Evolutionary conservation across 2,888 invertebrate genomes (phyloP).

Genomic region (Polia nebulosa): DNA sequence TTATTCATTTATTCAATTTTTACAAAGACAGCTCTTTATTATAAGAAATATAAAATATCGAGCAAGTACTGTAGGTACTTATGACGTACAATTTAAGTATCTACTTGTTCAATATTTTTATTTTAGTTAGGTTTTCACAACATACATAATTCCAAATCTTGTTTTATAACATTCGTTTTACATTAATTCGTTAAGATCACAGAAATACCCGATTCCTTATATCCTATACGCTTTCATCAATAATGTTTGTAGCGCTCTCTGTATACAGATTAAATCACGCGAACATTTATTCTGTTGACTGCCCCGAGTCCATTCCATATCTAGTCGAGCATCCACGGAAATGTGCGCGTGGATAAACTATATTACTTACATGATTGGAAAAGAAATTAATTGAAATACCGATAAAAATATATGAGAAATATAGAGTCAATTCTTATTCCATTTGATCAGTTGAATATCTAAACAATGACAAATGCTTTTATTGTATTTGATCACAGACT

Average conservation of each 20-base stretch:
- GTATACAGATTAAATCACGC: constrained; percentile 34
- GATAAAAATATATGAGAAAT: constrained; percentile 8
- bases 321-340: constrained; percentile 26
- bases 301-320: background rate
- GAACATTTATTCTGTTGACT: constrained; percentile 24
- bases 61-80: too few relatives aligned
- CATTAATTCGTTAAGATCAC: too few relatives aligned
- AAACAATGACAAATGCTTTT: too few relatives aligned
- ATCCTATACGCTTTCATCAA: too few relatives aligned
- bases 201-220: too few relatives aligned
- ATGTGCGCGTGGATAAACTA: constrained; percentile 44
- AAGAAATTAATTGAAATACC: constrained; percentile 14
- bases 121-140: too few relatives aligned
- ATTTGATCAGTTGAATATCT: constrained; percentile 1
- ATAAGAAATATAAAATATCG: too few relatives aligned
- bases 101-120: too few relatives aligned
- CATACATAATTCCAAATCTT: background rate
- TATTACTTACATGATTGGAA: background rate
- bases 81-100: too few relatives aligned
- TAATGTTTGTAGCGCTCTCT: constrained; percentile 11
- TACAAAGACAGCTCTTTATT: too few relatives aligned
- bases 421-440: background rate
- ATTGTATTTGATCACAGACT: background rate
- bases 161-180: background rate
- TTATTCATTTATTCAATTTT: too few relatives aligned